phyloP scores from a whole-genome alignment of 2,797 vertebrate genomes.

The Cephalopachus bancanus region DNA sequence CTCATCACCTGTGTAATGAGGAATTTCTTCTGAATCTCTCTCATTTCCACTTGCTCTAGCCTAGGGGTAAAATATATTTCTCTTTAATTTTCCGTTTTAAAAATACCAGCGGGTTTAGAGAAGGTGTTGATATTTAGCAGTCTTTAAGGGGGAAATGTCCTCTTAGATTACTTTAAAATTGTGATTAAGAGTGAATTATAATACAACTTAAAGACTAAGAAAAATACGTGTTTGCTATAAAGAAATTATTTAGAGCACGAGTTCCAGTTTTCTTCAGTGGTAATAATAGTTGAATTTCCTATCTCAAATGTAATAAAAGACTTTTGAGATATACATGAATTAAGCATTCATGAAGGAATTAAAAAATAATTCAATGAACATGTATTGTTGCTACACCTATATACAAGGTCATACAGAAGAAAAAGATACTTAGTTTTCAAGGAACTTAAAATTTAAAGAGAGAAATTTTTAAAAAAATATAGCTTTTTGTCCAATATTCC shows the following conservation, averaged over 20 bases:
- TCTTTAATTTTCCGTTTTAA: constrained; percentile 65
- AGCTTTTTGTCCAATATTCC: not conserved
- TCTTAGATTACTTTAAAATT: constrained; percentile 58
- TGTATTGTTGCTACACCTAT: not conserved
- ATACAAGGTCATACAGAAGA: not conserved
- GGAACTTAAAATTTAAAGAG: constrained; percentile 14
- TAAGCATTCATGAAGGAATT: not conserved
- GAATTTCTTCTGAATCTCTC: constrained; percentile 46
- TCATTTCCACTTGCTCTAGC: constrained; percentile 54
- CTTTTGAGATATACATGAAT: not conserved
- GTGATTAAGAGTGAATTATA: constrained; percentile 24
- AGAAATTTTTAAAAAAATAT: not conserved
- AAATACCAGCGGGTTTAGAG: not conserved
- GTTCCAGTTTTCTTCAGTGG: not conserved
- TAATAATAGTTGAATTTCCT: constrained; percentile 10
- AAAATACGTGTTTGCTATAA: constrained; percentile 16
- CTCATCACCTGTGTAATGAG: not conserved
- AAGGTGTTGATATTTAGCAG: not conserved
- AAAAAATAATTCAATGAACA: not conserved
- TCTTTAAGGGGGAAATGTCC: not conserved
- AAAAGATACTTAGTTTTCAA: not conserved
- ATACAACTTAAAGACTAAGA: constrained; percentile 8
- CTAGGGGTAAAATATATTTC: constrained; percentile 43
- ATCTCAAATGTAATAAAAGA: not conserved
- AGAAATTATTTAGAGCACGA: constrained; percentile 5